These are phyloP conservation scores for Patagioenas fasciata DNA, from an alignment of 2,113 vertebrate species.

Conservation along the genomic window DNA sequence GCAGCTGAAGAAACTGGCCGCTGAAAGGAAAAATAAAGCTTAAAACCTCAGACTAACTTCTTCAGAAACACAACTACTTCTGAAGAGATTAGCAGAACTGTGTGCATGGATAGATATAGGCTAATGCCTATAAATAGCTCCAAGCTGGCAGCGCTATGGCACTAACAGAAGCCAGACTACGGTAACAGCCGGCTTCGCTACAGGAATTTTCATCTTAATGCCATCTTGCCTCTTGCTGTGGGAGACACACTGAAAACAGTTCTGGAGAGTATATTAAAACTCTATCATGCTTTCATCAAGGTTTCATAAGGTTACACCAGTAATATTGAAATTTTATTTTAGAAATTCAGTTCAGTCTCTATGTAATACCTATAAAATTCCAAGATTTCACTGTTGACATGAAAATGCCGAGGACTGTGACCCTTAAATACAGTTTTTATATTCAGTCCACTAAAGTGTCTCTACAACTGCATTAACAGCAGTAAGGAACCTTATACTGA, in stretches of 20 bases:
- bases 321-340: neutral
- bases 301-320: neutral
- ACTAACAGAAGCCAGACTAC: conserved; percentile 49
- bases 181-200: conserved; percentile 2
- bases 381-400: neutral
- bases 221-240: conserved; percentile 28
- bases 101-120: conserved; percentile 5
- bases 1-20: conserved; percentile 4
- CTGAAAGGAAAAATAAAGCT: neutral
- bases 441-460: neutral
- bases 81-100: conserved; percentile 9
- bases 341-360: neutral
- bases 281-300: neutral
- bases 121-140: conserved; percentile 28
- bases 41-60: conserved; percentile 17
- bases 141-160: neutral
- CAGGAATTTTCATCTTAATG: conserved; percentile 48
- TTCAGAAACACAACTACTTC: conserved; percentile 20
- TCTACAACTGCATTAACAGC: neutral
- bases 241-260: neutral
- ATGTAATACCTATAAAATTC: neutral
- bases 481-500: neutral
- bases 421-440: neutral
- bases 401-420: neutral
- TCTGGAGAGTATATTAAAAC: neutral